Conservation (phyloP, 2,797 vertebrate species). For the Acestrorhynchus altus region DNA sequence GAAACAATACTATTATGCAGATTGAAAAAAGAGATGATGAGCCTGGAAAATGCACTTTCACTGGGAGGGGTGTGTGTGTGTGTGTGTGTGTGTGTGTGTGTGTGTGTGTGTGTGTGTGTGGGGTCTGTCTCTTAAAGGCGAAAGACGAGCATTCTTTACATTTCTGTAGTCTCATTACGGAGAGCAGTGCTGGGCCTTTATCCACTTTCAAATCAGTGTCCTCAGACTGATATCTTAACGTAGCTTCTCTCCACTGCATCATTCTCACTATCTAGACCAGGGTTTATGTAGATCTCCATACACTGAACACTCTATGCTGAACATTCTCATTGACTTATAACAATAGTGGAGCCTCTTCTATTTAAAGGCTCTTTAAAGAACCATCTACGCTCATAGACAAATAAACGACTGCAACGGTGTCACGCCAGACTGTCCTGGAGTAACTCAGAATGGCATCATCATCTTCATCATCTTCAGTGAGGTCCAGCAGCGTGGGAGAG, state of each 20-base stretch:
- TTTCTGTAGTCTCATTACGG: not conserved
- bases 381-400: too few species aligned
- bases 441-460: too few species aligned
- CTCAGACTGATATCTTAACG: constrained; percentile 29
- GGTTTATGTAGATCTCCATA: too few species aligned
- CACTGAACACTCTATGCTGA: too few species aligned
- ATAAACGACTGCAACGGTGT: too few species aligned
- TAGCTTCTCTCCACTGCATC: not conserved
- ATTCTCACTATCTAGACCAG: too few species aligned
- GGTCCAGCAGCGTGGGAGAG: too few species aligned
- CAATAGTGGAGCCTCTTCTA: too few species aligned
- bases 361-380: too few species aligned
- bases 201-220: constrained; percentile 17
- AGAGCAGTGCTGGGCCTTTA: constrained; percentile 7
- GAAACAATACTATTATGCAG: constrained; percentile 65
- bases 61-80: constrained; percentile 20
- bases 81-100: not conserved
- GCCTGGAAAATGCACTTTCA: constrained; percentile 34
- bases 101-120: constrained; percentile 1
- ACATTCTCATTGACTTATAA: too few species aligned
- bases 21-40: constrained; percentile 63
- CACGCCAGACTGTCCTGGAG: too few species aligned
- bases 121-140: constrained; percentile 24
- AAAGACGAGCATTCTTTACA: not conserved
- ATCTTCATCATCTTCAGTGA: too few species aligned